Evolutionary conservation across 2,113 vertebrate species (phyloP).

Genomic region (Edolisoma coerulescens): DNA sequence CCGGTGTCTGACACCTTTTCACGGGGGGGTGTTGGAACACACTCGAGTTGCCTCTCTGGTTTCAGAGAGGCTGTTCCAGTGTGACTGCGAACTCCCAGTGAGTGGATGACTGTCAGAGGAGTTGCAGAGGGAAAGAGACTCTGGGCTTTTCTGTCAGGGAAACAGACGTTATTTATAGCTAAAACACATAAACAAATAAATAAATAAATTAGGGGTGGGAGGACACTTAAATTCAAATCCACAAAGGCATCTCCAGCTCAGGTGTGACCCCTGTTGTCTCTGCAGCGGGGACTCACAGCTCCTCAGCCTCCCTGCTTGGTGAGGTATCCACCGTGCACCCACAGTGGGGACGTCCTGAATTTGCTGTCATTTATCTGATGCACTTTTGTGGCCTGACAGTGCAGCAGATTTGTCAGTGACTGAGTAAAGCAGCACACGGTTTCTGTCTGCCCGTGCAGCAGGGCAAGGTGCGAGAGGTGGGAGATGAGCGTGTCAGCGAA

Average conservation of each 20-base stretch:
- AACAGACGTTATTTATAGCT: background rate
- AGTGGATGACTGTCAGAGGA: background rate
- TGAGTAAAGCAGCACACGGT: background rate
- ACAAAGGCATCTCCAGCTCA: background rate
- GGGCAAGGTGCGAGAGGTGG: background rate
- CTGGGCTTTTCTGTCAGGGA: background rate
- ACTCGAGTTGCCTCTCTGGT: background rate
- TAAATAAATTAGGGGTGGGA: background rate
- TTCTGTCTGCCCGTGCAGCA: background rate
- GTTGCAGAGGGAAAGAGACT: background rate
- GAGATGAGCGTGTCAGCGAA: background rate
- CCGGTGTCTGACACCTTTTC: background rate
- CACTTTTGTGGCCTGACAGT: background rate
- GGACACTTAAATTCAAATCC: background rate
- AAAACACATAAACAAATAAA: background rate
- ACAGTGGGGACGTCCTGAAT: background rate
- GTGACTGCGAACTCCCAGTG: background rate
- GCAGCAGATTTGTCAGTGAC: background rate
- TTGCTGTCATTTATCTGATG: background rate
- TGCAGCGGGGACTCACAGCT: background rate
- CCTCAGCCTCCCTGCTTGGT: background rate
- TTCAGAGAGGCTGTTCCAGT: background rate
- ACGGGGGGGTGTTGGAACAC: accelerated
- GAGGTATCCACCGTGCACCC: background rate
- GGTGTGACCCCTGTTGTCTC: background rate